A percentile compares a stretch with the other conserved stretches of the same genome.
Conservation (phyloP, 2,888 invertebrate genomes). For the Trachelus tabidus region DNA sequence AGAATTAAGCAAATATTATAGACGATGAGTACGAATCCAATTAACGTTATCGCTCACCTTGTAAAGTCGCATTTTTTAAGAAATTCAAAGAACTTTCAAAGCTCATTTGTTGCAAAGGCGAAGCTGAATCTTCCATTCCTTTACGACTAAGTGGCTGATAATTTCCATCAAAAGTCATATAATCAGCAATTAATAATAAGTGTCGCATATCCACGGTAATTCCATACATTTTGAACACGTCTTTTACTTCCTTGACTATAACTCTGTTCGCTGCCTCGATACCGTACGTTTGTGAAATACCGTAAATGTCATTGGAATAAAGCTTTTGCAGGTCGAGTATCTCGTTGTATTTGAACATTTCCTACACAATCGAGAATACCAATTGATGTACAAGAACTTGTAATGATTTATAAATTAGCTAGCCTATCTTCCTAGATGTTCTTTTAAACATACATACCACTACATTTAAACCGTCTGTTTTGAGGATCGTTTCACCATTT, state of each 20-base stretch:
- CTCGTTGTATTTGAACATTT: slow-evolving; percentile 86
- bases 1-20: neutral
- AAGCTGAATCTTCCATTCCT: slow-evolving; percentile 91
- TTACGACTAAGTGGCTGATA: slow-evolving; percentile 91
- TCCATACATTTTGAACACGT: slow-evolving; percentile 97
- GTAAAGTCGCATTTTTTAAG: slow-evolving; percentile 80
- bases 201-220: slow-evolving; percentile 96
- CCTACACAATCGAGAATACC: slow-evolving; percentile 65
- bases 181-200: slow-evolving; percentile 92
- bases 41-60: slow-evolving; percentile 64
- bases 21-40: neutral
- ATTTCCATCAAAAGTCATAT: slow-evolving; percentile 95
- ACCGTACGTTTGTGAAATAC: slow-evolving; percentile 90
- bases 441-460: slow-evolving; percentile 65
- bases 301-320: slow-evolving; percentile 95
- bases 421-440: neutral
- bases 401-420: slow-evolving; percentile 1
- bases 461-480: slow-evolving; percentile 97
- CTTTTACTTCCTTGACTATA: slow-evolving; percentile 93
- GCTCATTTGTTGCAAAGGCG: slow-evolving; percentile 97
- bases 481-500: slow-evolving; percentile 73
- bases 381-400: neutral
- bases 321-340: slow-evolving; percentile 83
- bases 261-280: slow-evolving; percentile 95
- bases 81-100: slow-evolving; percentile 94